Evolutionary conservation across 1,140 invertebrate genomes (phyloP).

Genomic region (Bombus sylvicola): DNA sequence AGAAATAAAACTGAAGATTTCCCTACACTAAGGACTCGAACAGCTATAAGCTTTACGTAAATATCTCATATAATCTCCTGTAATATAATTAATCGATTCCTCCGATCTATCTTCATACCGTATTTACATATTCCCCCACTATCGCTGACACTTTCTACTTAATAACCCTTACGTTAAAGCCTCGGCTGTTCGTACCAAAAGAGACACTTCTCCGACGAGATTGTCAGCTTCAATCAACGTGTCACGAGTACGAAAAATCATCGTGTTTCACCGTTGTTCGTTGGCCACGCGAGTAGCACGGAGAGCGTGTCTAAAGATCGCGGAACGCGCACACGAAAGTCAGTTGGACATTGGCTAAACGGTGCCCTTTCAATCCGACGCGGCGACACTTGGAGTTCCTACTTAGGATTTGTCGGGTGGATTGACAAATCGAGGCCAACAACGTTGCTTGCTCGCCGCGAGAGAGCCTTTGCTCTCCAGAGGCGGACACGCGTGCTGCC

Average conservation of each 20-base stretch:
- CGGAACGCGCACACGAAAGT: constrained; percentile 24
- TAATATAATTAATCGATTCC: neutral
- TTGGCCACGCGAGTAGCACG: neutral
- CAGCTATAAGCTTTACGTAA: too few species aligned
- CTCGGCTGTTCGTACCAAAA: too few species aligned
- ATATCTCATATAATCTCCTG: too few species aligned
- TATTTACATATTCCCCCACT: neutral
- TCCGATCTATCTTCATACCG: neutral
- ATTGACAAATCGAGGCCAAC: constrained; percentile 72
- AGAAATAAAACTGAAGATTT: too few species aligned
- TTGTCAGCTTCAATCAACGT: neutral
- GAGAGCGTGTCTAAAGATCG: constrained; percentile 15
- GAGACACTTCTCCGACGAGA: too few species aligned
- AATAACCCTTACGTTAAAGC: neutral
- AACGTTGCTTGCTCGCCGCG: constrained; percentile 35
- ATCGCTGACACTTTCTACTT: neutral
- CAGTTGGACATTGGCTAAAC: constrained; percentile 30
- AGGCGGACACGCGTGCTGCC: constrained; percentile 1
- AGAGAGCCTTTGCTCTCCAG: constrained; percentile 32
- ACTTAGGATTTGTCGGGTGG: constrained; percentile 70
- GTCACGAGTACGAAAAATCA: neutral
- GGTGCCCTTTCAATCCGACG: constrained; percentile 56
- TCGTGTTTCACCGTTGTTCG: neutral
- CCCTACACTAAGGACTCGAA: too few species aligned
- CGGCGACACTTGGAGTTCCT: constrained; percentile 62